phyloP scores from a whole-genome alignment of 2,888 invertebrate genomes.

The Drosophila cognata region DNA sequence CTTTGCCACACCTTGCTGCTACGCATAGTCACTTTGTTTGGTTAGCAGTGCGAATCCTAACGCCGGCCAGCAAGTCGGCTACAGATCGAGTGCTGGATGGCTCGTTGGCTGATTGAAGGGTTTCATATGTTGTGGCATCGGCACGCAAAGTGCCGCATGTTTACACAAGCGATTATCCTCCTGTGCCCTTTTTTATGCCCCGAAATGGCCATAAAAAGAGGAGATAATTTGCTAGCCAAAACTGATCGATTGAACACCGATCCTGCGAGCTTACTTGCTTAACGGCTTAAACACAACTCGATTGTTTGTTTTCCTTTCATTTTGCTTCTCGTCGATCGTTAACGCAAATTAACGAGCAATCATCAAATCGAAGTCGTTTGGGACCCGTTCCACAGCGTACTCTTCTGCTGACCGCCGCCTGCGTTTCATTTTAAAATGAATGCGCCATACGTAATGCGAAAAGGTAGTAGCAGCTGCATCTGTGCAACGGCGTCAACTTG shows the following conservation, averaged over 20 bases:
- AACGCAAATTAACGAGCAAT: constrained; percentile 82
- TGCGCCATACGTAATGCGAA: constrained; percentile 49
- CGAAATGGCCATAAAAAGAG: constrained; percentile 63
- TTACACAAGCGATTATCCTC: constrained; percentile 78
- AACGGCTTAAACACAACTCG: constrained; percentile 66
- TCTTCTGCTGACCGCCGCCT: not conserved
- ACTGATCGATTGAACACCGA: constrained; percentile 68
- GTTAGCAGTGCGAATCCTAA: constrained; percentile 79
- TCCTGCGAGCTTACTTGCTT: constrained; percentile 56
- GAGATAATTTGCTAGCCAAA: constrained; percentile 79
- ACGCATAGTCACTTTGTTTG: constrained; percentile 58
- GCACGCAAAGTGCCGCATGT: constrained; percentile 79
- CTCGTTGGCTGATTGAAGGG: constrained; percentile 62
- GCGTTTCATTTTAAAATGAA: constrained; percentile 74
- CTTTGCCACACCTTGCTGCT: not conserved
- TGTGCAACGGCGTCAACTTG: constrained; percentile 51
- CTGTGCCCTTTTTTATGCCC: constrained; percentile 42
- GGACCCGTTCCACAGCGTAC: constrained; percentile 29
- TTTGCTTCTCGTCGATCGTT: constrained; percentile 63
- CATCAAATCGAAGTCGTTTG: constrained; percentile 78
- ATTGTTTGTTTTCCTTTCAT: constrained; percentile 66
- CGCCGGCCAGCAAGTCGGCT: constrained; percentile 50
- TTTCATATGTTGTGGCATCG: constrained; percentile 68
- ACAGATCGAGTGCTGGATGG: constrained; percentile 3
- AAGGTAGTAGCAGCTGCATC: constrained; percentile 67